Percentiles rank a stretch among this genome's conserved stretches.
Conservation (phyloP, 2,797 vertebrate species). For the Gallinago stenura region DNA sequence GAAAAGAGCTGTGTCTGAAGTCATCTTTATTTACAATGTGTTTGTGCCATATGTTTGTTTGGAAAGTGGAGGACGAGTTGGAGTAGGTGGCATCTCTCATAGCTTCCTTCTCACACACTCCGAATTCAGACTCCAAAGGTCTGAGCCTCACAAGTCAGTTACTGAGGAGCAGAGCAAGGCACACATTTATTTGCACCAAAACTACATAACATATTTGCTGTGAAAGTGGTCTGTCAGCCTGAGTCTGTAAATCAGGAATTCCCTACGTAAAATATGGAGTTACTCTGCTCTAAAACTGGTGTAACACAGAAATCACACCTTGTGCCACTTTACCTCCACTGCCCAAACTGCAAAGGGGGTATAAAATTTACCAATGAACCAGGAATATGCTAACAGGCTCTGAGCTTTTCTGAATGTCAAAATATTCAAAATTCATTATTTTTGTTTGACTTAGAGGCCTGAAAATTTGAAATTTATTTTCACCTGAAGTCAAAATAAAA, state of each 20-base stretch:
- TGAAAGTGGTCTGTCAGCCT: conserved; percentile 25
- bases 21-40: conserved; percentile 66
- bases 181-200: conserved; percentile 14
- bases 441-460: background rate
- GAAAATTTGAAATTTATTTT: background rate
- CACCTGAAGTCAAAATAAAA: background rate
- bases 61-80: conserved; percentile 37
- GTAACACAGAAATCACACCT: background rate
- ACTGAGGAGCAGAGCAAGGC: conserved; percentile 17
- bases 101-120: conserved; percentile 35
- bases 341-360: background rate
- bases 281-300: background rate
- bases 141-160: conserved; percentile 35
- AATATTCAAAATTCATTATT: background rate
- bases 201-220: background rate
- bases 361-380: background rate
- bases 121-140: background rate
- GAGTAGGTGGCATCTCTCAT: conserved; percentile 60
- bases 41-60: conserved; percentile 60
- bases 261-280: background rate
- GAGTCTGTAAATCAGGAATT: conserved; percentile 48
- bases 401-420: background rate
- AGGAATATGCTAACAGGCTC: background rate
- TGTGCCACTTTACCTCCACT: background rate
- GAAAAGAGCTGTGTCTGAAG: conserved; percentile 71